Percentiles rank a stretch among this genome's conserved stretches.
Conservation (phyloP, 2,113 vertebrate species). For the Ahaetulla prasina region DNA sequence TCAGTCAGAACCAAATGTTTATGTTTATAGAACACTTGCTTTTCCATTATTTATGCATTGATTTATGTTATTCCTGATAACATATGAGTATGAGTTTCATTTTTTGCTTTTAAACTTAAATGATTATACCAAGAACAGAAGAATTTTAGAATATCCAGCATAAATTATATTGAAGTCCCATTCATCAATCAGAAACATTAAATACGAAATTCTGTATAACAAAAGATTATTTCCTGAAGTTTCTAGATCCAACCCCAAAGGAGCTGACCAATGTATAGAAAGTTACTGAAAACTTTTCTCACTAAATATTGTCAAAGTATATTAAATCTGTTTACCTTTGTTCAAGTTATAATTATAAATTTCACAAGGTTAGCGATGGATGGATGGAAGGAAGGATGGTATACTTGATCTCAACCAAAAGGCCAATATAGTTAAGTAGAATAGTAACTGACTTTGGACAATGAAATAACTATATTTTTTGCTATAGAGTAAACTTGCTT, state of each 20-base stretch:
- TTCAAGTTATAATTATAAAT: not conserved
- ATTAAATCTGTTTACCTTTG: not conserved
- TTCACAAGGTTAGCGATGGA: not conserved
- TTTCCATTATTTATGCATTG: not conserved
- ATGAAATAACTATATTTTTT: not conserved
- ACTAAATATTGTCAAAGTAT: not conserved
- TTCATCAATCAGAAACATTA: not conserved
- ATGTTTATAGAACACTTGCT: constrained; percentile 7
- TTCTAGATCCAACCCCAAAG: not conserved
- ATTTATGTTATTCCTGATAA: not conserved
- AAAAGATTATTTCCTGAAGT: not conserved
- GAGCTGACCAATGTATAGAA: not conserved
- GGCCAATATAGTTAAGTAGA: not conserved
- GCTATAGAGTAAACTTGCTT: not conserved
- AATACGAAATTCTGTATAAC: not conserved
- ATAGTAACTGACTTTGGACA: not conserved
- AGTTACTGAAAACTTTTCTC: not conserved
- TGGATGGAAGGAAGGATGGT: not conserved
- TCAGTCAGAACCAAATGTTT: not conserved
- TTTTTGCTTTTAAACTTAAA: constrained; percentile 23
- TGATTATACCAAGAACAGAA: not conserved
- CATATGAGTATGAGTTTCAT: not conserved
- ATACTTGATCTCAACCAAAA: not conserved
- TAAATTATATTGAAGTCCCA: not conserved
- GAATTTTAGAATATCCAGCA: not conserved